These are phyloP conservation scores for Tragelaphus strepsiceros DNA, from an alignment of 2,113 vertebrate species.

Conservation along the genomic window DNA sequence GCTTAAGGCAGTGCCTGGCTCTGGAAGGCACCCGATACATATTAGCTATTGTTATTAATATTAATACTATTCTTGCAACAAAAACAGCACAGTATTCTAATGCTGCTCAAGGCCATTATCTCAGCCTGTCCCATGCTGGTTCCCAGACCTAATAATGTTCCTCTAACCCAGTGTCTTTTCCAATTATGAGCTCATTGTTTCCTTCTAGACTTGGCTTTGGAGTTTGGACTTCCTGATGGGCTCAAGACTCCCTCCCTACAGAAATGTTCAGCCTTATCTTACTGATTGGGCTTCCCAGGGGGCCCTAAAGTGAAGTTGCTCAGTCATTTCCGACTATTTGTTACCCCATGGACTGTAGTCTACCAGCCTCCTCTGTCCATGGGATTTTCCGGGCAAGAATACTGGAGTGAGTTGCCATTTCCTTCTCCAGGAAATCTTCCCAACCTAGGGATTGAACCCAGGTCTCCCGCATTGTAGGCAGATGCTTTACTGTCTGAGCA, in stretches of 20 bases:
- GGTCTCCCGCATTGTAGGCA: no score
- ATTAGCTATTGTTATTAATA: neutral
- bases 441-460: no score
- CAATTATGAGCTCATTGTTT: neutral
- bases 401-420: no score
- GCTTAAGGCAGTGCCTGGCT: neutral
- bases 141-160: neutral
- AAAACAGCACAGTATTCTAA: neutral
- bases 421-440: no score
- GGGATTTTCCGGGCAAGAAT: no score
- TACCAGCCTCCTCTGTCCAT: no score
- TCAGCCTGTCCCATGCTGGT: neutral
- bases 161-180: neutral
- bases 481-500: no score
- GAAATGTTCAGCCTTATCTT: neutral
- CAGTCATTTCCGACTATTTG: no score
- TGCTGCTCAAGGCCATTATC: neutral
- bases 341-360: no score
- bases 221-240: neutral
- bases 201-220: neutral
- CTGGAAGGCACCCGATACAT: neutral
- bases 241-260: neutral
- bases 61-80: neutral
- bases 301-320: no score
- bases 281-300: neutral